These are phyloP conservation scores for Clamator glandarius DNA, from an alignment of 2,797 vertebrate genomes.

Conservation along the genomic window DNA sequence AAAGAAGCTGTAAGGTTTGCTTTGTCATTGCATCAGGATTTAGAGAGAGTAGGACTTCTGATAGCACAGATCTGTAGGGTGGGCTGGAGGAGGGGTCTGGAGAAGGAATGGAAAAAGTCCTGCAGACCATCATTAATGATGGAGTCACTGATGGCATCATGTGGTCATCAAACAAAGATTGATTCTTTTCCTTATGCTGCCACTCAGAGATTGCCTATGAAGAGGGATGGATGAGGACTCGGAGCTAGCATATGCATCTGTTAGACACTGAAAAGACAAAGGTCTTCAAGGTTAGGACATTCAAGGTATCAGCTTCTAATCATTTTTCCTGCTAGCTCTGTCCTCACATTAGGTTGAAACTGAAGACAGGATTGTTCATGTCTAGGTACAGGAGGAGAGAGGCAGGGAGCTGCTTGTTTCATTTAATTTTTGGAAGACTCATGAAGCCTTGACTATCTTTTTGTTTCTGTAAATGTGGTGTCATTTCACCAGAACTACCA, in stretches of 20 bases:
- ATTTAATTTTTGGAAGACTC: background rate
- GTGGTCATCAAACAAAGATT: background rate
- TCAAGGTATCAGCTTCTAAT: background rate
- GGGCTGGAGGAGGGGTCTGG: background rate
- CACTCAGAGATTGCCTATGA: background rate
- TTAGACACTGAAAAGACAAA: background rate
- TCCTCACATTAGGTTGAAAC: background rate
- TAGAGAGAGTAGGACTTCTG: background rate
- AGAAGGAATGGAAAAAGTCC: background rate
- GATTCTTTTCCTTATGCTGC: background rate
- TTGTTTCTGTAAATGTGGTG: background rate
- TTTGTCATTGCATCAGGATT: background rate
- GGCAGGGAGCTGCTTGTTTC: background rate
- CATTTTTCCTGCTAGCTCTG: background rate
- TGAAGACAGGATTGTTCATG: background rate
- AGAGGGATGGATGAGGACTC: background rate
- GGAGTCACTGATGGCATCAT: background rate
- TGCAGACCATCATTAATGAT: background rate
- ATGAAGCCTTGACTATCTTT: background rate
- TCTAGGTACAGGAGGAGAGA: background rate
- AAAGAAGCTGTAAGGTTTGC: background rate
- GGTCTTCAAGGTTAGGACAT: background rate
- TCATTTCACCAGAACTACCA: background rate
- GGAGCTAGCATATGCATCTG: background rate
- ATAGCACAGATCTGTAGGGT: background rate